Base-by-base conservation (phyloP, 2,888 invertebrate genomes). In the Sesia apiformis region DNA sequence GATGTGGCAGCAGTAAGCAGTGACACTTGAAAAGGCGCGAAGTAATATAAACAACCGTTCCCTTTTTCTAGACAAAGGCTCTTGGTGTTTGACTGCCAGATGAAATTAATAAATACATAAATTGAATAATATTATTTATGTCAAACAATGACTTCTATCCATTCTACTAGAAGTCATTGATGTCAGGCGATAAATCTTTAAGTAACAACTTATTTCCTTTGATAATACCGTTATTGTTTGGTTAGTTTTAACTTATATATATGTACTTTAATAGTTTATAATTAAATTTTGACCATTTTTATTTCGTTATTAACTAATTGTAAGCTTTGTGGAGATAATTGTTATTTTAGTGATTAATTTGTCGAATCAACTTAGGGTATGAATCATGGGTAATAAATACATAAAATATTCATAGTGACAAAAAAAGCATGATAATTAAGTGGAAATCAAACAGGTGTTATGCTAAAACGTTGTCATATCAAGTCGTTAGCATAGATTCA, bases 1-100 rank as follows among this genome's bases (percentile, higher is more conserved):
- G 69, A 74, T 80, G 77, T 76, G 81, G 81, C 83, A 81, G 82
- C 80, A 81, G 81, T 84, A 80, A 81, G 84, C 80, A 84, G 87
- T 87, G 88, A 86, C 87, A 87, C 87, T 89, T 81, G 84, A 86
- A 87, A 86, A 83, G 84, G 86, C 87, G 84, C 82, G 79, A 88
- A 84, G 80, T 77, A 81, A 81, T 79, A 81, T 84, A 86, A 86
- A 86, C 84, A 84, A 67, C 68, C 69, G 67, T 65, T 75, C 74
- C 67, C 76, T 75, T 81, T 81, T 78, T 73, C 69, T 74, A 76
- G 64, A 78, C 78, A 82, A 77, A 69, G 74, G 60, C 69, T 54
- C 4, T 39, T n/a, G 40, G 5, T 52, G 52, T 40, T 52, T 23
- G 5, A 50, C 38, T 50, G 23, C 23, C 23, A 23, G 2, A 23